A percentile compares a stretch with the other conserved stretches of the same genome.
phyloP scores from a whole-genome alignment of 2,888 invertebrate species.

The Machimus rusticus region DNA sequence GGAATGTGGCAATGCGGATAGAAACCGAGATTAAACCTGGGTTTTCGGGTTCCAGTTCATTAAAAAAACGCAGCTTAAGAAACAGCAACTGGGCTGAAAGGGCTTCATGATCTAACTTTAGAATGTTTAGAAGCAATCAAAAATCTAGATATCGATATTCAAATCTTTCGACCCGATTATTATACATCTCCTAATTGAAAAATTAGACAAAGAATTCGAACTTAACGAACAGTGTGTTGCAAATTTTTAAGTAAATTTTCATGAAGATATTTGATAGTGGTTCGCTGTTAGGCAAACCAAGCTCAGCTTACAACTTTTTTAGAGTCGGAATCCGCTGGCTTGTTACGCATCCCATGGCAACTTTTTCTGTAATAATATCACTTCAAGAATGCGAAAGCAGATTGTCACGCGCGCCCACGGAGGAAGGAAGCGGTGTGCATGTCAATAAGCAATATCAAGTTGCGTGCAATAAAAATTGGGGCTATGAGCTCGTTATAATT shows the following conservation, averaged over 20 bases:
- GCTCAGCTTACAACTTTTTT: background rate
- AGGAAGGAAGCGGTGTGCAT: background rate
- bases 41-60: no score
- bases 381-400: background rate
- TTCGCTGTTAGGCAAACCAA: background rate
- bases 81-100: no score
- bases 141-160: no score
- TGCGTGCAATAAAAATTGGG: slow-evolving; percentile 14
- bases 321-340: background rate
- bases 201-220: no score
- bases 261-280: background rate
- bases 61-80: no score
- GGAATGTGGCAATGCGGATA: no score
- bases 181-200: no score
- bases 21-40: no score
- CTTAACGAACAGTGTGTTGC: no score
- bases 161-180: no score
- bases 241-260: background rate
- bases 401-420: background rate
- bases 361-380: background rate
- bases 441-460: background rate
- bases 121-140: no score
- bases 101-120: no score
- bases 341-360: background rate
- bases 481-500: background rate